phyloP scores from a whole-genome alignment of 2,113 vertebrate genomes.

The Eptesicus fuscus region DNA sequence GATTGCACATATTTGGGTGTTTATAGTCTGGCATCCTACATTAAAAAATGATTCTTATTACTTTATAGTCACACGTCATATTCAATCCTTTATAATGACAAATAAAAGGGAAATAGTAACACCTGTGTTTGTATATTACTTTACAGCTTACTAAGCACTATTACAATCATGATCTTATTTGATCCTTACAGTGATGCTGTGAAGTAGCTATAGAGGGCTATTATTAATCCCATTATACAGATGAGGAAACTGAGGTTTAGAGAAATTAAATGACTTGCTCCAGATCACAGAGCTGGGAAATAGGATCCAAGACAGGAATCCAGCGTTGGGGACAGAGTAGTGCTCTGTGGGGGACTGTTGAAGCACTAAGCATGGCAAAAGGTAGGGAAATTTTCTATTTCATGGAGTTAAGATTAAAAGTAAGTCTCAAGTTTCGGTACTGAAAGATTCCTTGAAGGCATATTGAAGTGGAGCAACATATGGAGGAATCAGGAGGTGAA shows the following conservation, averaged over 20 bases:
- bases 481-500: neutral
- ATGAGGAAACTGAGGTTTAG: slow-evolving; percentile 38
- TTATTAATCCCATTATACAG: slow-evolving; percentile 60
- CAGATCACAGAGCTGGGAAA: neutral
- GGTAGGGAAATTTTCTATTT: neutral
- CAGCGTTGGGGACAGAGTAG: neutral
- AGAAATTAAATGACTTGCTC: slow-evolving; percentile 7
- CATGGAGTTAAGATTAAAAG: neutral
- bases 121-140: slow-evolving; percentile 25
- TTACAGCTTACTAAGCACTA: slow-evolving; percentile 52
- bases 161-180: slow-evolving; percentile 44
- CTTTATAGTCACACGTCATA: slow-evolving; percentile 26
- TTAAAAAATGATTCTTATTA: slow-evolving; percentile 23
- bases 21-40: slow-evolving; percentile 10
- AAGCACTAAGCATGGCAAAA: neutral
- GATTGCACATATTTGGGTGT: neutral
- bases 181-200: slow-evolving; percentile 43
- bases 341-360: neutral
- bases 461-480: neutral
- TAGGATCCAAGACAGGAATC: neutral
- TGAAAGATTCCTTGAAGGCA: neutral
- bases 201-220: slow-evolving; percentile 40
- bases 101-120: slow-evolving; percentile 70
- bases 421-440: neutral
- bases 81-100: slow-evolving; percentile 38